Evolutionary conservation across 2,888 invertebrate species (phyloP).

Genomic region (Loripinus fragilis): DNA sequence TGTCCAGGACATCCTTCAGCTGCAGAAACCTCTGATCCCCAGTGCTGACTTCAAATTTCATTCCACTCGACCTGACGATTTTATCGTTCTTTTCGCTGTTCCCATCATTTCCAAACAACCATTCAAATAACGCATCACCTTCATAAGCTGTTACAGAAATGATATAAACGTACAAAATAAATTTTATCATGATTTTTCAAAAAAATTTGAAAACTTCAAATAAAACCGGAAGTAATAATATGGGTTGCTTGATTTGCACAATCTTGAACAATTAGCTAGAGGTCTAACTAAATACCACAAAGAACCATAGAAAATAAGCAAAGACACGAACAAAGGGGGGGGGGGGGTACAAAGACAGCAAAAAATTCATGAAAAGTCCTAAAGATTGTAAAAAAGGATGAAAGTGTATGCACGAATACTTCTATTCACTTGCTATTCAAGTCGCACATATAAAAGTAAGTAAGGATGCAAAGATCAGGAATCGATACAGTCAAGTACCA

Average conservation of each 20-base stretch:
- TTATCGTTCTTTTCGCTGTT: conserved; percentile 22
- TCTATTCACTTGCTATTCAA: no score
- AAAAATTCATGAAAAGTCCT: no score
- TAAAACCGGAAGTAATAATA: background rate
- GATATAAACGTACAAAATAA: background rate
- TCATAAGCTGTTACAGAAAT: background rate
- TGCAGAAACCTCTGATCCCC: conserved; percentile 87
- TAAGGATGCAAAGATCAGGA: no score
- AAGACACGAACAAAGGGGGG: no score
- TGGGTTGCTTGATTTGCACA: background rate
- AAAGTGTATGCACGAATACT: no score
- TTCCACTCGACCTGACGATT: conserved; percentile 25
- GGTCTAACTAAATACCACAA: no score
- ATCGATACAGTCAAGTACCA: no score
- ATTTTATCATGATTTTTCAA: background rate
- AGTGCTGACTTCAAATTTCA: conserved; percentile 85
- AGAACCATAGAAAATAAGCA: no score
- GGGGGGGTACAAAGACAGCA: no score
- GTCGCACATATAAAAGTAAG: no score
- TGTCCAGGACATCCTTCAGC: conserved; percentile 86
- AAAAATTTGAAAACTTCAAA: background rate
- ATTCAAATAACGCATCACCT: conserved; percentile 43
- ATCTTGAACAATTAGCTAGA: no score
- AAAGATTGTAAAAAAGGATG: no score
- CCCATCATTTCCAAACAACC: conserved; percentile 59